phyloP scores from a whole-genome alignment of 2,113 vertebrate species.

The Sylvilagus bachmani region DNA sequence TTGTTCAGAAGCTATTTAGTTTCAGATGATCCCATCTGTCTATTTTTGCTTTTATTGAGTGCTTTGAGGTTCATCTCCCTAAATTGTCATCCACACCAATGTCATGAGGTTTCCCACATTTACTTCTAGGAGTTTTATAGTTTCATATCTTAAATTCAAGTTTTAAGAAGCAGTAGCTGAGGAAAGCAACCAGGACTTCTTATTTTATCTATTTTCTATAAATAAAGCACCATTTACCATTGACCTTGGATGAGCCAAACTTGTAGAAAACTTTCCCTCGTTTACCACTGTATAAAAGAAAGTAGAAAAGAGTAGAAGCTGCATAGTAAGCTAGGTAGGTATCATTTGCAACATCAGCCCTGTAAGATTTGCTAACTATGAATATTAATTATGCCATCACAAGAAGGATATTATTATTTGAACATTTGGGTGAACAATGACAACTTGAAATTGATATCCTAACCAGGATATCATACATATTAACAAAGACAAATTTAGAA shows the following conservation, averaged over 20 bases:
- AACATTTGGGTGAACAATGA: constrained; percentile 74
- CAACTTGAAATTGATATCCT: constrained; percentile 77
- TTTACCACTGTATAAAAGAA: neutral
- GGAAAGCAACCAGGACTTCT: neutral
- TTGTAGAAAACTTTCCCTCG: neutral
- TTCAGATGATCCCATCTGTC: neutral
- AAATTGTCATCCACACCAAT: neutral
- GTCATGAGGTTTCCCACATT: neutral
- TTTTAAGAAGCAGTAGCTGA: neutral
- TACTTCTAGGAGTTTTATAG: neutral
- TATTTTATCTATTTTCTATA: neutral
- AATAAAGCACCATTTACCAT: neutral
- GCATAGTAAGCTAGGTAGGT: neutral
- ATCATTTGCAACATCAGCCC: neutral
- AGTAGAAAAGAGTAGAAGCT: neutral
- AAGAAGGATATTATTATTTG: constrained; percentile 75
- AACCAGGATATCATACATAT: constrained; percentile 75
- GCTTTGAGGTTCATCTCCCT: neutral
- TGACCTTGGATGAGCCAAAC: neutral
- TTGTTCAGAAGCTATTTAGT: neutral
- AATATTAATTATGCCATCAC: constrained; percentile 70
- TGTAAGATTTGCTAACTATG: neutral
- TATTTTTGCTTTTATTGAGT: neutral
- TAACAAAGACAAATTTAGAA: constrained; percentile 81
- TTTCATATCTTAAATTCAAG: neutral